Evolutionary conservation across 2,797 vertebrate genomes (phyloP), one percentile per base, ranked within the genome.

Genomic region (Betta splendens): DNA sequence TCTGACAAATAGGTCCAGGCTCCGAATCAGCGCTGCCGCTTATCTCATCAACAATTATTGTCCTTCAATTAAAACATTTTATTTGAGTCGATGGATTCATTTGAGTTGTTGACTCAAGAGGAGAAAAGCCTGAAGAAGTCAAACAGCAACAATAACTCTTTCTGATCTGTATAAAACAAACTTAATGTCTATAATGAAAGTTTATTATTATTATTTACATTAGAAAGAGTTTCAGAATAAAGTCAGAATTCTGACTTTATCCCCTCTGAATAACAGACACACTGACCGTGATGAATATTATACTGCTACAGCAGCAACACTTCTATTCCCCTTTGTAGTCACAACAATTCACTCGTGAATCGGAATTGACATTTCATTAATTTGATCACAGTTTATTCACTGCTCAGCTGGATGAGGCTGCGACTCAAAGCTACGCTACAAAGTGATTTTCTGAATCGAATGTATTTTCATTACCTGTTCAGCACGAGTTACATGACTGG

Each of bases 1-100:
- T 72, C 70, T 63, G 37, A 70, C 36, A 67, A 60, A 63, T 17
- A 23, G 31, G 31, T 21, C 45, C 12, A 25, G 29, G 29, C 29
- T 4, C 36, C 36, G 53, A 60, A 66, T 69, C 39, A 28, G 32
- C 55, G 46, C 10, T 29, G 9, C 23, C 61, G 18, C 36, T 65
- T 36, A 72, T 66, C 42, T 64, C 50, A 72, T 68, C 54, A 56
- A 5, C 1, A 29, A 25, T 4, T 20, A 13, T 26, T 16, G 58
- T 58, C 49, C 43, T 36, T 42, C 35, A 56, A 28, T 53, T n/a
- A 46, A 32, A 57, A 52, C 62, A 29, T 2, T 22, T 36, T 37
- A 28, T 62, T 50, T 59, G 17, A 40, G 49, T 13, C 5, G 5
- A 6, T 7, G 11, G 31, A 17, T 21, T n/a, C n/a, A n/a, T n/a